These are phyloP conservation scores for Champsocephalus esox DNA, from an alignment of 2,797 vertebrate genomes.

Conservation along the genomic window DNA sequence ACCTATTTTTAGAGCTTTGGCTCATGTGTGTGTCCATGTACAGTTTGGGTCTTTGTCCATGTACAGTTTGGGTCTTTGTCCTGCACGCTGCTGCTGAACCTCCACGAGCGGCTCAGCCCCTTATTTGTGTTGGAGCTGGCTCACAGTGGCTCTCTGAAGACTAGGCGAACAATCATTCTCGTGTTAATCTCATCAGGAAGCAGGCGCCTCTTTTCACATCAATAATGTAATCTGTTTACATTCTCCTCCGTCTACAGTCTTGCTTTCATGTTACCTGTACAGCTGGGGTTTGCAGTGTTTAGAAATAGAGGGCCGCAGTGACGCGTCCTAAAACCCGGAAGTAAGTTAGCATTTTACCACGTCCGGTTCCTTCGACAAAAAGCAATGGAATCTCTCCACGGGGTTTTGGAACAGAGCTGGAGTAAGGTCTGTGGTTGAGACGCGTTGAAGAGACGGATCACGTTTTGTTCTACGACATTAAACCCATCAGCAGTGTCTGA, in stretches of 20 bases:
- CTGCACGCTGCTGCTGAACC: constrained; percentile 30
- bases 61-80: constrained; percentile 68
- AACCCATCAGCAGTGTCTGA: too few species aligned
- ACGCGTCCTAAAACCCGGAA: too few species aligned
- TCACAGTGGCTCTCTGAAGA: background rate
- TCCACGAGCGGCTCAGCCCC: constrained; percentile 4
- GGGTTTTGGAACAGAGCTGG: too few species aligned
- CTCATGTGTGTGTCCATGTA: constrained; percentile 72
- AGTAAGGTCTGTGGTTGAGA: too few species aligned
- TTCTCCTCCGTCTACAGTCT: background rate
- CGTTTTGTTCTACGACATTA: too few species aligned
- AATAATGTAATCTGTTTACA: background rate
- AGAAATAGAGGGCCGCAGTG: too few species aligned
- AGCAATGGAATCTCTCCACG: too few species aligned
- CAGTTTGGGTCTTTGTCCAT: constrained; percentile 64
- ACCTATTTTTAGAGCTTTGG: constrained; percentile 64
- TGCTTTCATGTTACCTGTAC: constrained; percentile 1
- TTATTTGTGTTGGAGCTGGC: constrained; percentile 54
- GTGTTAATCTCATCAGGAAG: background rate
- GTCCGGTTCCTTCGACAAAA: too few species aligned
- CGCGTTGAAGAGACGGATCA: too few species aligned
- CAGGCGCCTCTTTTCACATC: background rate
- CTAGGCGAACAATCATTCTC: background rate
- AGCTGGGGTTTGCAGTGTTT: too few species aligned
- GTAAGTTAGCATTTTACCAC: too few species aligned